These are phyloP conservation scores for Amphipyra berbera DNA, from an alignment of 2,888 invertebrate genomes.

Conservation along the genomic window DNA sequence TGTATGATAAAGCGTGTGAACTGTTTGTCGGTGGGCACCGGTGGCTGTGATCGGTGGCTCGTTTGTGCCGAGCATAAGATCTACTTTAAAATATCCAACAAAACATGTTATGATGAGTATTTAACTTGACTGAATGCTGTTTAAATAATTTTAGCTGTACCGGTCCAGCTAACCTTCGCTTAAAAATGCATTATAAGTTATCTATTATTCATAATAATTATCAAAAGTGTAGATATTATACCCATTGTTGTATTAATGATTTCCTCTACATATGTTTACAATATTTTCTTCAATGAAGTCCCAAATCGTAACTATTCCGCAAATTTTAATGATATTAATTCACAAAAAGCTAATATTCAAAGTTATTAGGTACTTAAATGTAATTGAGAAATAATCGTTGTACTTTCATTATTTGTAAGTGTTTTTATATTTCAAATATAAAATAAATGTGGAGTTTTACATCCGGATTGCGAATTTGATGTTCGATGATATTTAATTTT, in stretches of 20 bases:
- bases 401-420: conserved; percentile 54
- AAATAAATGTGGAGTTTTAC: conserved; percentile 46
- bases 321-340: conserved; percentile 30
- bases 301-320: conserved; percentile 44
- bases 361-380: conserved; percentile 34
- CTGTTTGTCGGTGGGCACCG: too few relatives aligned
- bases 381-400: conserved; percentile 49
- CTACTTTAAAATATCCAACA: background rate
- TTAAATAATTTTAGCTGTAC: background rate
- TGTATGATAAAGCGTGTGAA: too few relatives aligned
- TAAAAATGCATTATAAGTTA: conserved; percentile 30
- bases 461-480: conserved; percentile 45
- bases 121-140: too few relatives aligned
- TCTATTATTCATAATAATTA: conserved; percentile 50
- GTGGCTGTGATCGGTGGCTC: too few relatives aligned
- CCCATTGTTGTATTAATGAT: conserved; percentile 60
- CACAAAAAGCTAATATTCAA: conserved; percentile 34
- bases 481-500: conserved; percentile 34
- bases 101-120: too few relatives aligned
- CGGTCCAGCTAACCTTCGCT: conserved; percentile 16
- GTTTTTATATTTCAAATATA: conserved; percentile 52
- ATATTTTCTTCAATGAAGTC: conserved; percentile 48
- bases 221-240: conserved; percentile 56
- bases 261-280: conserved; percentile 47
- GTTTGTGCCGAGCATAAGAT: too few relatives aligned